These are phyloP conservation scores for Hippocampus guttulatus DNA, from an alignment of 2,113 vertebrate species.

Conservation along the genomic window DNA sequence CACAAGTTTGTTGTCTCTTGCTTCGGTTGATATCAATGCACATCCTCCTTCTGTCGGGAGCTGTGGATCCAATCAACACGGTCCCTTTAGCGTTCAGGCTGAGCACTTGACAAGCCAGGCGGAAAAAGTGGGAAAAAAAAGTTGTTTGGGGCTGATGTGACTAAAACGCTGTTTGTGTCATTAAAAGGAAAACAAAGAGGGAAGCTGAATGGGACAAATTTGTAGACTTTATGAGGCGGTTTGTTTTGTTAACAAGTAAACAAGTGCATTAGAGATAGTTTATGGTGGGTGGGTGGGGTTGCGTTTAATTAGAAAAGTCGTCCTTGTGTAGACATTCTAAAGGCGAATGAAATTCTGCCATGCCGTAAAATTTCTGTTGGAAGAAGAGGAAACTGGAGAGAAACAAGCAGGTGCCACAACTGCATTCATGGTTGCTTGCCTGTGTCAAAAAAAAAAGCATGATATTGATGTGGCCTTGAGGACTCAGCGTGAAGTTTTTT, in stretches of 20 bases:
- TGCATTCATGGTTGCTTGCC: not conserved
- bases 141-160: not conserved
- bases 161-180: conserved; percentile 20
- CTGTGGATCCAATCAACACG: not conserved
- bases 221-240: conserved; percentile 32
- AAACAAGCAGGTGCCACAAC: not conserved
- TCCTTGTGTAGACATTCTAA: conserved; percentile 18
- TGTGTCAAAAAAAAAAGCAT: conserved; percentile 12
- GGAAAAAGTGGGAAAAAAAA: not conserved
- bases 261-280: conserved; percentile 32
- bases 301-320: conserved; percentile 34
- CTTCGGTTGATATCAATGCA: conserved; percentile 26
- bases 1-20: conserved; percentile 25
- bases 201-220: conserved; percentile 28
- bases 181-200: conserved; percentile 19
- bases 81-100: conserved; percentile 6
- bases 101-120: conserved; percentile 14
- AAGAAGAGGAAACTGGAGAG: conserved; percentile 7
- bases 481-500: not conserved
- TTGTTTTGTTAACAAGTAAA: conserved; percentile 47
- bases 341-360: conserved; percentile 20
- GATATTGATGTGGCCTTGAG: not conserved
- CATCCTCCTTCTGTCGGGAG: conserved; percentile 5
- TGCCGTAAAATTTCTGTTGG: conserved; percentile 14
- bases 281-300: conserved; percentile 5